Evolutionary conservation across 1,140 invertebrate genomes (phyloP).

Genomic region (Latrodectus geometricus): DNA sequence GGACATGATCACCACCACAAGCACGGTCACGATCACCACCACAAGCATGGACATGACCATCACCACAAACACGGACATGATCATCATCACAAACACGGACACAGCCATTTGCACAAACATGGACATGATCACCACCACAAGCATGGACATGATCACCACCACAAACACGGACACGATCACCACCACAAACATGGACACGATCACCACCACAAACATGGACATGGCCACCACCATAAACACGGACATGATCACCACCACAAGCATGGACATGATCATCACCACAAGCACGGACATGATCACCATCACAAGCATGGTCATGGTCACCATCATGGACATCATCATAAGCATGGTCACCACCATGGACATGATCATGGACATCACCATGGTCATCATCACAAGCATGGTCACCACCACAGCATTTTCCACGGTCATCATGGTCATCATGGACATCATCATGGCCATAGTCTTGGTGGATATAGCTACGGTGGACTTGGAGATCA

Average conservation of each 20-base stretch:
- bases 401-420: neutral
- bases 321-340: neutral
- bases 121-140: neutral
- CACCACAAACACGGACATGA: neutral
- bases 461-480: constrained; percentile 15
- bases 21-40: neutral
- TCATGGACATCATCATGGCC: neutral
- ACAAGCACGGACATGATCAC: neutral
- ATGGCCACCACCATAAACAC: neutral
- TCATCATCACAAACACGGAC: neutral
- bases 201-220: neutral
- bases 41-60: neutral
- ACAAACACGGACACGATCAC: neutral
- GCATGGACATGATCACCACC: neutral
- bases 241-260: neutral
- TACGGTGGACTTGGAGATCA: constrained; percentile 44
- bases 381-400: neutral
- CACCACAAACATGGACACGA: neutral
- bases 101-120: neutral
- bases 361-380: neutral
- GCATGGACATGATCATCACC: neutral
- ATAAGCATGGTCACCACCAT: neutral
- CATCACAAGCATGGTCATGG: neutral
- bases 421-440: no score
- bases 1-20: neutral